Evolutionary conservation across 2,888 invertebrate species (phyloP), one percentile per base, ranked within the genome.

Genomic region (Drosophila incognita): DNA sequence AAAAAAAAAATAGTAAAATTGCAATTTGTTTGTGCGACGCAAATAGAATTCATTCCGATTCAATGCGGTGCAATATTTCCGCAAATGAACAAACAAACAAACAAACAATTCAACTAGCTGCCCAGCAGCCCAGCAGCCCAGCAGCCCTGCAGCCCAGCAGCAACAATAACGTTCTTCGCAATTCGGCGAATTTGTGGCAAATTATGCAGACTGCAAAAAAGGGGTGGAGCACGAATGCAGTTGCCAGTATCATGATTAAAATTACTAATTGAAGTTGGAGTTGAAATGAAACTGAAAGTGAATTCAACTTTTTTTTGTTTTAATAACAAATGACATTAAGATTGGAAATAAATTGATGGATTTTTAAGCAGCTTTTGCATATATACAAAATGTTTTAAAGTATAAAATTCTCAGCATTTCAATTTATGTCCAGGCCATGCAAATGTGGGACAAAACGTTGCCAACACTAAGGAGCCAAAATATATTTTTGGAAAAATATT

Each of bases 251-350:
- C 61, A 69, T 76, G 82, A 87, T 87, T 84, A 79, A 76, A 84
- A 82, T 76, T 76, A 82, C 74, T 84, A 89, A 84, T 89, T 84
- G 76, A 84, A 89, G 84, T 53, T 40, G 48, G 10, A 31, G 8
- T 4, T 59, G n/a, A 29, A 35, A 21, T 27, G 6, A 35, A 6
- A 54, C n/a, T 35, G 48, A 24, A 18, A 29, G 46, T 38, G 35
- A 15, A 11, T 5, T 31, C 60, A 36, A 36, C 29, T 48, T 52
- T 24, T n/a, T 21, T 27, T 18, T 27, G 3, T 29, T 79, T 69
- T 40, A 42, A 42, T 29, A n/a, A 18, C 27, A 27, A 21, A 18
- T 7, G 29, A 27, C 13, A 27, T 53, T 29, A 29, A 33, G 5
- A 15, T 35, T 40, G 18, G 15, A 29, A 49, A 35, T 35, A 46